A percentile compares a stretch with the other conserved stretches of the same genome.
Conservation (phyloP, 2,113 vertebrate genomes). For the Mixornis gularis region DNA sequence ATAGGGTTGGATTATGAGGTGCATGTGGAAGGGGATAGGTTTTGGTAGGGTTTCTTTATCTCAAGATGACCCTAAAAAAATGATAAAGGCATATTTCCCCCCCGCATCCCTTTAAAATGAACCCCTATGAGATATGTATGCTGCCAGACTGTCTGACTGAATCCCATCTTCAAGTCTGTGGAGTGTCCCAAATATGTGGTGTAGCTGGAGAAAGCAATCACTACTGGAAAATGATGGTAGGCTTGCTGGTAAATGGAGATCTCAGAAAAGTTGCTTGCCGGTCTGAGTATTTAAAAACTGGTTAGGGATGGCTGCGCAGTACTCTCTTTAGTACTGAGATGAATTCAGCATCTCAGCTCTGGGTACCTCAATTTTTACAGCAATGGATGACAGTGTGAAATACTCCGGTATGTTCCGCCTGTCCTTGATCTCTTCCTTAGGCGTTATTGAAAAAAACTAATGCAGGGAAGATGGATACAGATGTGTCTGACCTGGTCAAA, state of each 20-base stretch:
- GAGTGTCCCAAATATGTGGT: neutral
- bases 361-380: neutral
- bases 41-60: neutral
- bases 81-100: neutral
- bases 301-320: fast-evolving
- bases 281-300: neutral
- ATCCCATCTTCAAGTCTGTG: neutral
- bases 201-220: neutral
- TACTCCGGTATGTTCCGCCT: neutral
- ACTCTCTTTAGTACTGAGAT: neutral
- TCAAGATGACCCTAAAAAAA: neutral
- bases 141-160: neutral
- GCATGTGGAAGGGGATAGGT: neutral
- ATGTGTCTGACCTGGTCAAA: neutral
- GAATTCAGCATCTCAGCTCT: neutral
- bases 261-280: neutral
- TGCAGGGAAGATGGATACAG: neutral
- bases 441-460: neutral
- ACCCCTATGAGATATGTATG: neutral
- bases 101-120: neutral
- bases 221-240: neutral
- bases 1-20: too few relatives aligned
- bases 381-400: neutral
- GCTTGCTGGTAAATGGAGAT: neutral
- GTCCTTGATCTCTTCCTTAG: neutral